Evolutionary conservation across 2,113 vertebrate genomes (phyloP).

Genomic region (Hypocryptadius cinnamomeus): DNA sequence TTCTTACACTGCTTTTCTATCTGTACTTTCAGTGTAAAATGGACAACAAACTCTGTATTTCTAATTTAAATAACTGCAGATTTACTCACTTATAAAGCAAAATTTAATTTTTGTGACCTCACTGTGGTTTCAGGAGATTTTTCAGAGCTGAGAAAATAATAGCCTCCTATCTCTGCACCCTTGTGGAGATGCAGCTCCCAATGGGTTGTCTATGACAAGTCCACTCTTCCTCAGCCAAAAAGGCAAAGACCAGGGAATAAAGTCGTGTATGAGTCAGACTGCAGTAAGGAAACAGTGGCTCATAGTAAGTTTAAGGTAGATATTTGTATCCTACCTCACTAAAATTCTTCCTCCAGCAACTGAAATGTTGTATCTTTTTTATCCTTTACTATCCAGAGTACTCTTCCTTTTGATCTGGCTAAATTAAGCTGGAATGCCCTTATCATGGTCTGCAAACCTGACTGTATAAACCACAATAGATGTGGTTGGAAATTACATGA

Average conservation of each 20-base stretch:
- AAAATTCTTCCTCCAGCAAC: neutral
- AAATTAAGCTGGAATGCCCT: neutral
- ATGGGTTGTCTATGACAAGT: neutral
- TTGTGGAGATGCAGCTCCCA: neutral
- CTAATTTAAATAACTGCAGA: neutral
- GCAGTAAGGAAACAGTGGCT: neutral
- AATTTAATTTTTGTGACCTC: neutral
- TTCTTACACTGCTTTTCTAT: neutral
- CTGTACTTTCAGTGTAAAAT: neutral
- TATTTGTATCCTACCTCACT: neutral
- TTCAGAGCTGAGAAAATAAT: neutral
- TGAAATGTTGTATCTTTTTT: neutral
- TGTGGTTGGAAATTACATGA: neutral
- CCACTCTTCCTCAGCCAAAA: neutral
- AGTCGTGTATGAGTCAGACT: neutral
- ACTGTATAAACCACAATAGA: neutral
- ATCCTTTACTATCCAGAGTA: neutral
- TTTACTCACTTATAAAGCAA: neutral
- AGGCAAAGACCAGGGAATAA: neutral
- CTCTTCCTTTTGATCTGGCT: neutral
- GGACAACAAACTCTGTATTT: neutral
- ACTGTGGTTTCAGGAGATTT: neutral
- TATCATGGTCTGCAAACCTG: neutral
- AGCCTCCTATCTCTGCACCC: neutral
- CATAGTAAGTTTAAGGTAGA: neutral